Conservation (phyloP, 2,888 invertebrate species). For the Ryuthela nishihirai region DNA sequence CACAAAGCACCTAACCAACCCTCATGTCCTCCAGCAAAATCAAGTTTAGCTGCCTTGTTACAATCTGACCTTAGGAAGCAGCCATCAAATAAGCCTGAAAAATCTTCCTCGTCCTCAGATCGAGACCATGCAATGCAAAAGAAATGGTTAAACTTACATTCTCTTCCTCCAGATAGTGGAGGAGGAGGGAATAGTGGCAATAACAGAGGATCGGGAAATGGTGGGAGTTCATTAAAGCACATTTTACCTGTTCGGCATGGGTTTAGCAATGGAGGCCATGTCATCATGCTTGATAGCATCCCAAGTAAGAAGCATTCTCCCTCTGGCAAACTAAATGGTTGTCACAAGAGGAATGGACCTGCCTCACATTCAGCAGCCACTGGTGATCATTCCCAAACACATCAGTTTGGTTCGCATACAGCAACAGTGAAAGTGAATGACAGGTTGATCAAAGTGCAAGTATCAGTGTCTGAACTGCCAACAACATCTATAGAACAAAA, state of each 20-base stretch:
- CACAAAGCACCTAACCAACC: neutral
- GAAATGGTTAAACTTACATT: too few species aligned
- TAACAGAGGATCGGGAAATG: neutral
- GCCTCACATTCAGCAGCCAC: neutral
- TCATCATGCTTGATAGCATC: conserved; percentile 29
- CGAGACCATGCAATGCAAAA: neutral
- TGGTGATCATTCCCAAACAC: conserved; percentile 7
- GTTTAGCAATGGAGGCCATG: conserved; percentile 11
- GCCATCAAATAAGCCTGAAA: conserved; percentile 1
- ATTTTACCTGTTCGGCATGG: neutral
- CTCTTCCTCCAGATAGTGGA: too few species aligned
- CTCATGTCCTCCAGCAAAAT: conserved; percentile 9
- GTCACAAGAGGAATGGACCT: conserved; percentile 7
- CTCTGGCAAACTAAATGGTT: conserved; percentile 1
- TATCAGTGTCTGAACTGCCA: conserved; percentile 24
- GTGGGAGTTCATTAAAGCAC: too few species aligned
- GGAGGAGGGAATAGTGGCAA: neutral
- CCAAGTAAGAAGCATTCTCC: conserved; percentile 10
- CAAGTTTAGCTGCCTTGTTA: conserved; percentile 30
- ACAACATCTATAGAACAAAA: conserved; percentile 31
- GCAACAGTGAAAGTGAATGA: conserved; percentile 25
- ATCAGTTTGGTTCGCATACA: conserved; percentile 25
- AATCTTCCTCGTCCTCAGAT: neutral
- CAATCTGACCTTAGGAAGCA: conserved; percentile 31
- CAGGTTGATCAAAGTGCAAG: conserved; percentile 19